Percentiles rank a stretch among this genome's conserved stretches.
Evolutionary conservation across 1,140 invertebrate species (phyloP).

Genomic region (Papilio polyxenes): DNA sequence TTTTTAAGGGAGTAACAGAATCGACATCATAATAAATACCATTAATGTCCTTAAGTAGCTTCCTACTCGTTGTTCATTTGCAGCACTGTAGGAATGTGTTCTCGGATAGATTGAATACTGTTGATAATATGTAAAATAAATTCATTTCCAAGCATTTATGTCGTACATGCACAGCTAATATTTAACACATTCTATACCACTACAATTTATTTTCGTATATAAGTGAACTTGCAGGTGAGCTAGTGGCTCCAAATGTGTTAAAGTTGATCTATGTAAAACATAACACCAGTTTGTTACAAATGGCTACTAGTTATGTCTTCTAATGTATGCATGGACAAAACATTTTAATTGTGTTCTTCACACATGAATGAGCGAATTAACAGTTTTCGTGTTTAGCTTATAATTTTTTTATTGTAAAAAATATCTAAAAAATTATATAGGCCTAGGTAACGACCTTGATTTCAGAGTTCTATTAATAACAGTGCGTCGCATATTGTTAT

Average conservation of each 20-base stretch:
- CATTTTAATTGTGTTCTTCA: background rate
- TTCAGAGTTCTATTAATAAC: conserved; percentile 52
- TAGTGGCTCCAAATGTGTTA: background rate
- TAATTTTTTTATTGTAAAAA: conserved; percentile 43
- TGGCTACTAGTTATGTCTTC: background rate
- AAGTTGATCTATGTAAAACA: background rate
- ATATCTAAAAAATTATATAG: conserved; percentile 43
- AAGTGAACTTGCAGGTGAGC: too few relatives aligned
- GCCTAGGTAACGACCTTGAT: conserved; percentile 56
- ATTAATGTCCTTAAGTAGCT: conserved; percentile 76
- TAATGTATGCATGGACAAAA: background rate
- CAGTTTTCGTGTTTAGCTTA: conserved; percentile 3
- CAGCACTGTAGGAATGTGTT: conserved; percentile 77
- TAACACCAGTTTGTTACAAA: background rate
- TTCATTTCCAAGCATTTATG: conserved; percentile 41
- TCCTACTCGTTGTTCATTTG: conserved; percentile 78
- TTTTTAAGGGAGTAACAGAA: conserved; percentile 40
- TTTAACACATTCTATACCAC: conserved; percentile 24
- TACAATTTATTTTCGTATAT: background rate
- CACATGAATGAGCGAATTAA: background rate
- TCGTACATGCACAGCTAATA: conserved; percentile 17
- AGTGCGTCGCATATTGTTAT: conserved; percentile 46
- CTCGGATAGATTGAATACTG: conserved; percentile 77
- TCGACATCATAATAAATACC: conserved; percentile 71
- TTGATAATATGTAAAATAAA: conserved; percentile 45